Evolutionary conservation across 1,140 invertebrate species (phyloP), one percentile per base, ranked within the genome.

Genomic region (Drosophila equinoxialis): DNA sequence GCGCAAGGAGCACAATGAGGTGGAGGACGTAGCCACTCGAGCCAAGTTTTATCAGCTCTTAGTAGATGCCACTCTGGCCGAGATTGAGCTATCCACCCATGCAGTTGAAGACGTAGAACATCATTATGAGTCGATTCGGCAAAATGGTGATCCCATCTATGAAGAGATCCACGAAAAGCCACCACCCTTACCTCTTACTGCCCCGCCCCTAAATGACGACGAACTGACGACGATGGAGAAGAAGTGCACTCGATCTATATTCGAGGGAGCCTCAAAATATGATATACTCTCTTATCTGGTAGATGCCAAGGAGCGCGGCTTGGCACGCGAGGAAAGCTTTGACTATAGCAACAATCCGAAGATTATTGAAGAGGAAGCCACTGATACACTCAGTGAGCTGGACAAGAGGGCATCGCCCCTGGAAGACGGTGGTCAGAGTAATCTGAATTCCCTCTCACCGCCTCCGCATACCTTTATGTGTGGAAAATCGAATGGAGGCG

Each of bases 281-380:
- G 97, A 98, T 79, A 96, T 98, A 71, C 93, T 98, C 6, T 97
- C 96, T 37, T 98, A 97, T 82, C 93, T 98, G 57, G 96, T 97
- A 45, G 96, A 96, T 90, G 96, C 97, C 20, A 96, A 97, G 92
- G 94, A 95, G 92, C 94, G 96, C 58, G 94, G 95, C 65, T 93
- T 95, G 77, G 93, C 94, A 73, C 93, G 94, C 66, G 94, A 94
- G 93, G 93, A 95, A 90, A 94, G 94, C 68, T 94, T 94, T 3
- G 94, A 93, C 73, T 94, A 93, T 62, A 93, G 94, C 55, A 93
- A 93, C 26, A 93, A 93, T 17, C 91, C 93, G 11, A 92, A 93
- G 41, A 93, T 94, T 23, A 93, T 94, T 17, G 93, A 94, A 70
- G 93, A 94, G 42, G 93, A 94, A 57, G 90, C 90, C 23, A 93